Percentiles rank a stretch among this genome's conserved stretches.
Conservation (phyloP, 2,888 invertebrate genomes). For the Chrysopilus asiliformis region DNA sequence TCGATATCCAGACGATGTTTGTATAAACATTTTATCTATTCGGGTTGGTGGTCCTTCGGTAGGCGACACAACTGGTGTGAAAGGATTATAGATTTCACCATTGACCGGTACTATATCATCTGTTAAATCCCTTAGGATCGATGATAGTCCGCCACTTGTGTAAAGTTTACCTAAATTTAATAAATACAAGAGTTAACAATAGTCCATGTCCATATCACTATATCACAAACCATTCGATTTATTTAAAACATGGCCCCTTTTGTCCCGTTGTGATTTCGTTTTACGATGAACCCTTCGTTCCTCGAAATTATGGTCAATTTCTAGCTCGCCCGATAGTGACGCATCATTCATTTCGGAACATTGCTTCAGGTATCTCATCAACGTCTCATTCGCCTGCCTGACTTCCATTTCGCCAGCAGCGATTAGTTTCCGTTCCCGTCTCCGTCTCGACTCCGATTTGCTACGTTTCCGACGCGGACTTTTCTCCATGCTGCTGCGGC, state of each 20-base stretch:
- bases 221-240: conserved; percentile 19
- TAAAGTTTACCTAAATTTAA: conserved; percentile 28
- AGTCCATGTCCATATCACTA: not conserved
- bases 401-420: conserved; percentile 37
- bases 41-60: conserved; percentile 34
- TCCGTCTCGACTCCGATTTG: conserved; percentile 35
- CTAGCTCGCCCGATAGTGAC: conserved; percentile 34
- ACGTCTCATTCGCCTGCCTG: conserved; percentile 34
- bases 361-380: conserved; percentile 36
- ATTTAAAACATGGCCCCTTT: conserved; percentile 33
- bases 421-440: conserved; percentile 34
- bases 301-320: conserved; percentile 35
- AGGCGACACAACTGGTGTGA: conserved; percentile 37
- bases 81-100: conserved; percentile 37
- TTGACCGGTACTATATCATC: conserved; percentile 35
- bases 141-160: conserved; percentile 30
- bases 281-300: conserved; percentile 35
- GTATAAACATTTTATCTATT: conserved; percentile 37
- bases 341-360: conserved; percentile 37
- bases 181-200: conserved; percentile 4
- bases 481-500: conserved; percentile 34
- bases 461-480: conserved; percentile 36
- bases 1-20: conserved; percentile 37
- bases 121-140: conserved; percentile 34
- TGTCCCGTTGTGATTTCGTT: conserved; percentile 35